Conservation (phyloP, 2,888 invertebrate species). For the Nomada fabriciana region DNA sequence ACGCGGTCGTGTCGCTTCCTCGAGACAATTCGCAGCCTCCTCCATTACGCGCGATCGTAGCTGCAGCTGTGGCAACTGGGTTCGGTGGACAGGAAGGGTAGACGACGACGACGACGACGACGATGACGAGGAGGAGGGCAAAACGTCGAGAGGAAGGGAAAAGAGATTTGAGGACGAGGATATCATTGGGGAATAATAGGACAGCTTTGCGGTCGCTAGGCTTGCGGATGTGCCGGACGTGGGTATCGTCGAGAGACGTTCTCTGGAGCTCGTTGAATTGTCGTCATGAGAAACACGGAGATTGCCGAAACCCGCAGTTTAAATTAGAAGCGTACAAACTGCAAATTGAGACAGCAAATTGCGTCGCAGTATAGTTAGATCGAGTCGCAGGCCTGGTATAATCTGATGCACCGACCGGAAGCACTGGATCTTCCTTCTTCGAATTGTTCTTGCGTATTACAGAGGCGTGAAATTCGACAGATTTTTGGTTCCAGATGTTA, state of each 20-base stretch:
- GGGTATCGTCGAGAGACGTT: constrained; percentile 58
- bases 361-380: constrained; percentile 72
- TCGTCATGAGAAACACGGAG: constrained; percentile 80
- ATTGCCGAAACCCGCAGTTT: constrained; percentile 82
- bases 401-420: constrained; percentile 36
- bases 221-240: constrained; percentile 61
- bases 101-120: constrained; percentile 35
- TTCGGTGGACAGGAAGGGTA: constrained; percentile 33
- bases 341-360: constrained; percentile 80
- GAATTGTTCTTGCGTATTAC: background rate
- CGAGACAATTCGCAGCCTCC: constrained; percentile 61
- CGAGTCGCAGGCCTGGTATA: constrained; percentile 23
- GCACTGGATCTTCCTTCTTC: constrained; percentile 1
- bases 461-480: no score
- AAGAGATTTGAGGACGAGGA: constrained; percentile 49
- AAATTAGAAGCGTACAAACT: constrained; percentile 80
- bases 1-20: constrained; percentile 51
- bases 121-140: constrained; percentile 7
- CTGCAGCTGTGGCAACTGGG: constrained; percentile 22
- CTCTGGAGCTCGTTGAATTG: constrained; percentile 71
- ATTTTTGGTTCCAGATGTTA: no score
- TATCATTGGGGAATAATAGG: constrained; percentile 77
- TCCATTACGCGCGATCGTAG: constrained; percentile 65
- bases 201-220: constrained; percentile 77
- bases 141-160: constrained; percentile 31